Evolutionary conservation across 1,140 invertebrate genomes (phyloP).

Genomic region (Nomia melanderi): DNA sequence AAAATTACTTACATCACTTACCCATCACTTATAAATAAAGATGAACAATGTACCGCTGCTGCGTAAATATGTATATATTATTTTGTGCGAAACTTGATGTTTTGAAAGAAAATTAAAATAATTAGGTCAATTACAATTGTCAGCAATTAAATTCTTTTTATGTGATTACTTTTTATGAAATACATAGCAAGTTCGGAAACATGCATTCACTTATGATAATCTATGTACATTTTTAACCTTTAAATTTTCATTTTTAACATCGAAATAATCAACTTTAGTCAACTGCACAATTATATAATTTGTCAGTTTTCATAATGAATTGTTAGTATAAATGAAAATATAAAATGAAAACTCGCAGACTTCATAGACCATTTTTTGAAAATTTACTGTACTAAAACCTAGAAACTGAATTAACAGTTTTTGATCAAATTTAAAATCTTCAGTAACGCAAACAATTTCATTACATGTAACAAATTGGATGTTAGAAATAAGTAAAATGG

Average conservation of each 20-base stretch:
- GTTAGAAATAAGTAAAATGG: conserved; percentile 29
- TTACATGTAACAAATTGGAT: not conserved
- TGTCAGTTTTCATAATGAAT: not conserved
- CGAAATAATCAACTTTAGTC: conserved; percentile 14
- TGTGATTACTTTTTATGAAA: conserved; percentile 42
- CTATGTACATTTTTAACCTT: conserved; percentile 38
- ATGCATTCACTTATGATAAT: conserved; percentile 22
- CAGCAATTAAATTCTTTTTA: conserved; percentile 32
- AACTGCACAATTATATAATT: conserved; percentile 23
- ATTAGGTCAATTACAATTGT: not conserved
- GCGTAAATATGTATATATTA: not conserved
- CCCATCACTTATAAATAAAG: conserved; percentile 1
- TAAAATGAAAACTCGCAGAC: conserved; percentile 38
- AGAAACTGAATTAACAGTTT: not conserved
- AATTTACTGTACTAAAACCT: not conserved
- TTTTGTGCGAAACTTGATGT: not conserved
- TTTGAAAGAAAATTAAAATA: not conserved
- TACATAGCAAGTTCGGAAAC: conserved; percentile 41
- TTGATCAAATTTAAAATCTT: not conserved
- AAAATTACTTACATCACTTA: conserved; percentile 6
- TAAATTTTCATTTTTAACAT: conserved; percentile 24
- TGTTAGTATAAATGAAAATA: not conserved
- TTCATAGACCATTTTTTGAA: not conserved
- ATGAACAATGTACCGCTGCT: not conserved
- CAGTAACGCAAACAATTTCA: not conserved